A percentile compares a stretch with the other conserved stretches of the same genome.
These are phyloP conservation scores for Mormyrops attenuatus DNA, from an alignment of 2,797 vertebrate genomes.

Conservation along the genomic window DNA sequence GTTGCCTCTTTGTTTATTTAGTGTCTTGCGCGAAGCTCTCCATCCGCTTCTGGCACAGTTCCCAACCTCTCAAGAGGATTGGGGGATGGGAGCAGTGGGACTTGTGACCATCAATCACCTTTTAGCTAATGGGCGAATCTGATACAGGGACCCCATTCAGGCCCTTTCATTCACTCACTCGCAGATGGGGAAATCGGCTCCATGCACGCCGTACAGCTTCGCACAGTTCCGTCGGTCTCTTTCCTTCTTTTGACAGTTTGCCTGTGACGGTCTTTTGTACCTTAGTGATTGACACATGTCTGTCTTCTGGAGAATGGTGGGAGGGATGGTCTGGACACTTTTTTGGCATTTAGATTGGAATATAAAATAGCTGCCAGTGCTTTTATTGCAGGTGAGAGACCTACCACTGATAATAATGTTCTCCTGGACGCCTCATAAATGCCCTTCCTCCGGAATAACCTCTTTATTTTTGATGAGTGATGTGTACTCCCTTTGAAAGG, in stretches of 20 bases:
- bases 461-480: not conserved
- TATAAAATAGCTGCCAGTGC: not conserved
- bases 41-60: not conserved
- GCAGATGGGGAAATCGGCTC: not conserved
- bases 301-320: not conserved
- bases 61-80: not conserved
- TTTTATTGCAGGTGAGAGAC: not conserved
- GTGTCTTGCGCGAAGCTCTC: not conserved
- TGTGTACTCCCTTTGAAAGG: constrained; percentile 20
- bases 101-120: not conserved
- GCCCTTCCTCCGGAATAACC: not conserved
- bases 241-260: not conserved
- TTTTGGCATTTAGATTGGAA: not conserved
- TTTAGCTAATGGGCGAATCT: not conserved
- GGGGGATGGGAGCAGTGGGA: not conserved
- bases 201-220: not conserved
- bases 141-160: not conserved
- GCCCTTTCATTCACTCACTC: not conserved
- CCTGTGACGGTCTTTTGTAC: not conserved
- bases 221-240: not conserved
- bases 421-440: not conserved
- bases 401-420: not conserved
- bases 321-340: not conserved
- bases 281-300: not conserved
- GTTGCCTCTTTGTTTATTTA: not conserved